Percentiles rank a stretch among this genome's conserved stretches.
Conservation (phyloP, 2,113 vertebrate genomes). For the Cephalopterus ornatus region DNA sequence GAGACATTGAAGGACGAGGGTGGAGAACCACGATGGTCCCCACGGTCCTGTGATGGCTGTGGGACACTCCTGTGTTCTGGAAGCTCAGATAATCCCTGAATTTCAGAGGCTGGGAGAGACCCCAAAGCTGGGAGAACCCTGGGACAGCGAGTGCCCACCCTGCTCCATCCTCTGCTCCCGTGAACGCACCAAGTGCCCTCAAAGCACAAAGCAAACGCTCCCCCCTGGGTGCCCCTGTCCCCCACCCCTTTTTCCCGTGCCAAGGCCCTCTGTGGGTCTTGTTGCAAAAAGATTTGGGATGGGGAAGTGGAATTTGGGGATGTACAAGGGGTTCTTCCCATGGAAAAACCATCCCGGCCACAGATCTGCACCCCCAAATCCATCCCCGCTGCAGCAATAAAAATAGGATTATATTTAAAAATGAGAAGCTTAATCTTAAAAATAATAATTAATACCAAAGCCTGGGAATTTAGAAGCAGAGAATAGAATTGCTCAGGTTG, state of each 20-base stretch:
- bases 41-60: background rate
- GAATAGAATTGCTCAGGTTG: background rate
- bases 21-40: background rate
- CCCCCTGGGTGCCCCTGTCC: too few species aligned
- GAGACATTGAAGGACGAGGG: background rate
- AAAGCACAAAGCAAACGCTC: background rate
- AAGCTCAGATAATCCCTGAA: background rate
- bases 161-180: background rate
- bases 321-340: rapidly evolving
- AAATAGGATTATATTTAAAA: background rate
- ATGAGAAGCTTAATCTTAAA: background rate
- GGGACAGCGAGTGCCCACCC: background rate
- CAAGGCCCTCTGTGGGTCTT: rapidly evolving
- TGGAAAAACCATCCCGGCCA: rapidly evolving
- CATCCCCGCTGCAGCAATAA: background rate
- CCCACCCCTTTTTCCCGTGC: background rate
- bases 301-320: background rate
- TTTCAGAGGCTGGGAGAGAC: background rate
- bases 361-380: background rate
- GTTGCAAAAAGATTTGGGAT: background rate
- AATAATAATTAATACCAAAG: too few species aligned
- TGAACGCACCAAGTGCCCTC: background rate
- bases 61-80: rapidly evolving
- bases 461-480: background rate
- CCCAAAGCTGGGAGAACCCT: background rate